Base-by-base conservation (phyloP, 35 echinoderm and acorn worm genomes). In the Lytechinus pictus region DNA sequence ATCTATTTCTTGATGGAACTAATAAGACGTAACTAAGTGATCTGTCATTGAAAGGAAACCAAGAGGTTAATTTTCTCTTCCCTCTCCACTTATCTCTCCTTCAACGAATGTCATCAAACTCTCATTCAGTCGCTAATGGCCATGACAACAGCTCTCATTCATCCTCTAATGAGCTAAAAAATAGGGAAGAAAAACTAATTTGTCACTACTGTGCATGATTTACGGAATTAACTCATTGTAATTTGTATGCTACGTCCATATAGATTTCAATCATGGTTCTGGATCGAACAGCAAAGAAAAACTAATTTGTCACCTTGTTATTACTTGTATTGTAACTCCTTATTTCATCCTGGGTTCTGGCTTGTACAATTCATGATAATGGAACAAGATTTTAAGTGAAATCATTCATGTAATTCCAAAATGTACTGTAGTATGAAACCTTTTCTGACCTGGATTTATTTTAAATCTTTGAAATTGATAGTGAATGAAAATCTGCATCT, bases 1-100 rank as follows among this genome's bases (percentile, higher is more conserved):
- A 44, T 44, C 33, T 44, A 44, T 44, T 44, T 44, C 33, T 44
- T 44, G 33, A 1, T 44, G 33, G 14, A 79, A 24, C 66, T 79
- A n/a, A 79, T 24, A 90, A 54, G 88, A 54, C 1, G 88, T 52
- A 90, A 90, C 28, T 21, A 52, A 90, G 88, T 90, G 29, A 44
- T 90, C 88, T 54, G 52, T 90, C 88, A 90, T 90, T 54, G 9
- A 27, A 44, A 89, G 88, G 88, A 90, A 90, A 90, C 29, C 10
- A 14, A 54, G 52, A 90, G 28, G 88, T 52, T 90, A 52, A 90
- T 90, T 52, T 13, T 44, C 88, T 79, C 88, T 90, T 90, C 88
- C 88, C 52, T 90, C 88, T 90, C 52, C 4, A 90, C 88, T 90
- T 90, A 90, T 90, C 88, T 90, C 88, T 90, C 88, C 88, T 90